A percentile compares a stretch with the other conserved stretches of the same genome.
Evolutionary conservation across 2,797 vertebrate genomes (phyloP).

Genomic region (Cossypha dichroa): DNA sequence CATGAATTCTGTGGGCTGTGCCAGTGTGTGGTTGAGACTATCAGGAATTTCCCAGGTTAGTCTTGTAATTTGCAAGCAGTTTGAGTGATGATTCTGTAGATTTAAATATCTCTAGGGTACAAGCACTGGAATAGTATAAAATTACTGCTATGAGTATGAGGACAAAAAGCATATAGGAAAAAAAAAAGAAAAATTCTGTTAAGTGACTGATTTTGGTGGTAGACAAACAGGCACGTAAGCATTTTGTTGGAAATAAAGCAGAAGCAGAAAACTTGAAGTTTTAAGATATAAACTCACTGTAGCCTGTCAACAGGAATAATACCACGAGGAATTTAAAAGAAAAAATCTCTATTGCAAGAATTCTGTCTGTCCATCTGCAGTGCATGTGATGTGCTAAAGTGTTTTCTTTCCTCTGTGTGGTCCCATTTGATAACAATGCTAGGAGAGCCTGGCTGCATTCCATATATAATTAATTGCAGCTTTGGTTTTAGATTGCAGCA

Average conservation of each 20-base stretch:
- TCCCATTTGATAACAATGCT: conserved; percentile 73
- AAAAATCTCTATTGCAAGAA: neutral
- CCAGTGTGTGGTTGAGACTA: neutral
- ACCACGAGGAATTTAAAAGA: neutral
- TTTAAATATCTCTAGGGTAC: neutral
- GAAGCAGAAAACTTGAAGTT: neutral
- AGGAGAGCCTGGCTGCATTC: conserved; percentile 69
- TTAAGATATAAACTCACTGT: neutral
- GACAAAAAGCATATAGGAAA: neutral
- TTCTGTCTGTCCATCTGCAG: conserved; percentile 28
- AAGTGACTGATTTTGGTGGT: neutral
- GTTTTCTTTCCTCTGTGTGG: conserved; percentile 70
- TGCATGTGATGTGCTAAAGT: conserved; percentile 4
- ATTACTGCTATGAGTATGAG: neutral
- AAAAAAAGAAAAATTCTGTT: neutral
- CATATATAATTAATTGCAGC: conserved; percentile 77
- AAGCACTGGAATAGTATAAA: neutral
- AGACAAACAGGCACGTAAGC: neutral
- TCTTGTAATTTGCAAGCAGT: neutral
- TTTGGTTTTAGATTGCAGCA: conserved; percentile 76
- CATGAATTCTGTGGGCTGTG: neutral
- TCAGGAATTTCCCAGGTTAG: neutral
- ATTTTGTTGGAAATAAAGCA: neutral
- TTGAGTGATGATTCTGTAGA: neutral
- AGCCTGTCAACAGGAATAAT: neutral